Conservation (phyloP, 2,113 vertebrate genomes). For the Scortum barcoo region DNA sequence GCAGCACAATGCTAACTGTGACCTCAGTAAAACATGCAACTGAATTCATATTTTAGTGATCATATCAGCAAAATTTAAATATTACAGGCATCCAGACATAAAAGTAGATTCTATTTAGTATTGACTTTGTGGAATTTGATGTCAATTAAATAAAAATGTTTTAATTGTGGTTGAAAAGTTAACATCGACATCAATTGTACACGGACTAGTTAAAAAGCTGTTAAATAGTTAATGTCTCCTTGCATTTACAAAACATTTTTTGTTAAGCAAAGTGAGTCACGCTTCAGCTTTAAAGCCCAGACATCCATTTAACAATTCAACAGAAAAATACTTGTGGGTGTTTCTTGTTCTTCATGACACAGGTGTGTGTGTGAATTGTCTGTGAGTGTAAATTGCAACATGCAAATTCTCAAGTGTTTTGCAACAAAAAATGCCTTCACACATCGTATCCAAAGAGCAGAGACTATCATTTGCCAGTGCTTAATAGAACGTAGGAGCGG, state of each 20-base stretch:
- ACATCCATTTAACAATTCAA: slow-evolving; percentile 16
- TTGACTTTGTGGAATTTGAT: too few relatives aligned
- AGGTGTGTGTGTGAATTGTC: neutral
- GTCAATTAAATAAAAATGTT: too few relatives aligned
- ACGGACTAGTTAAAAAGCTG: neutral
- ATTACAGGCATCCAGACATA: too few relatives aligned
- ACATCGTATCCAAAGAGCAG: neutral
- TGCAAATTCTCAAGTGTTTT: slow-evolving; percentile 6
- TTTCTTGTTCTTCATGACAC: neutral
- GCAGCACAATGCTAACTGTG: too few relatives aligned
- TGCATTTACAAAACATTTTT: neutral
- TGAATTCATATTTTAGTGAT: too few relatives aligned
- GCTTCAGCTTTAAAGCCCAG: neutral
- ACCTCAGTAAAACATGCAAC: neutral
- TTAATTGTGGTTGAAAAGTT: too few relatives aligned
- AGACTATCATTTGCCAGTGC: slow-evolving; percentile 15
- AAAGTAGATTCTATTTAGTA: too few relatives aligned
- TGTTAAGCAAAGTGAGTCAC: neutral
- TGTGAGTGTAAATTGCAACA: neutral
- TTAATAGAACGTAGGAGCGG: slow-evolving; percentile 39
- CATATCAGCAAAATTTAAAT: neutral
- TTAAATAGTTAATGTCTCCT: slow-evolving; percentile 1
- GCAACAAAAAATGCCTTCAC: slow-evolving; percentile 12
- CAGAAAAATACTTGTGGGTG: neutral
- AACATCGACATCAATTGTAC: too few relatives aligned